Percentiles rank a stretch among this genome's conserved stretches.
These are phyloP conservation scores for Heteronetta atricapilla DNA, from an alignment of 2,113 vertebrate species.

Conservation along the genomic window DNA sequence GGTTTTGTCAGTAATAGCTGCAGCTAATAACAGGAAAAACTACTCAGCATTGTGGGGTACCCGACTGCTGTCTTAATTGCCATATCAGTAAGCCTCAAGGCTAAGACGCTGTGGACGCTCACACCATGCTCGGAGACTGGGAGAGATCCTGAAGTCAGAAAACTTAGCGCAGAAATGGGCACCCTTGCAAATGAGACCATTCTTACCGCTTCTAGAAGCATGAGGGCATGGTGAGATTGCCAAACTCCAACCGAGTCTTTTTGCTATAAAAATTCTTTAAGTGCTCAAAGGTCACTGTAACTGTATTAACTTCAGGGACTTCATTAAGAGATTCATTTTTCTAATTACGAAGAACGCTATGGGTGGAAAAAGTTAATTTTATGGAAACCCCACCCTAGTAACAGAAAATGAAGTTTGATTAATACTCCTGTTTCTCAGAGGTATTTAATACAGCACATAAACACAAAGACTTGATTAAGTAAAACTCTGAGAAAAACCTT, in stretches of 20 bases:
- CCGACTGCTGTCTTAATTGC: neutral
- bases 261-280: neutral
- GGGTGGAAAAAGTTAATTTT: conserved; percentile 25
- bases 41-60: conserved; percentile 5
- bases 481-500: neutral
- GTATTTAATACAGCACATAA: neutral
- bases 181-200: neutral
- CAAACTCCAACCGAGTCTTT: neutral
- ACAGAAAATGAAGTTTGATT: conserved; percentile 22
- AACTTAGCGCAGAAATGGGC: neutral
- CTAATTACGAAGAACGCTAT: conserved; percentile 7
- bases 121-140: neutral
- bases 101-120: neutral
- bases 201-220: neutral
- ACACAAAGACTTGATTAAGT: neutral
- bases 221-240: neutral
- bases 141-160: neutral
- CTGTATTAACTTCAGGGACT: conserved; percentile 11
- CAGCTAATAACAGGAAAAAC: neutral
- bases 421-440: neutral
- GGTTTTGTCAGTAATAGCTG: neutral
- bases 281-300: neutral
- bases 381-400: neutral
- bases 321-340: conserved; percentile 34
- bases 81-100: neutral